Conservation (phyloP, 2,888 invertebrate genomes). For the Lasioglossum vierecki region DNA sequence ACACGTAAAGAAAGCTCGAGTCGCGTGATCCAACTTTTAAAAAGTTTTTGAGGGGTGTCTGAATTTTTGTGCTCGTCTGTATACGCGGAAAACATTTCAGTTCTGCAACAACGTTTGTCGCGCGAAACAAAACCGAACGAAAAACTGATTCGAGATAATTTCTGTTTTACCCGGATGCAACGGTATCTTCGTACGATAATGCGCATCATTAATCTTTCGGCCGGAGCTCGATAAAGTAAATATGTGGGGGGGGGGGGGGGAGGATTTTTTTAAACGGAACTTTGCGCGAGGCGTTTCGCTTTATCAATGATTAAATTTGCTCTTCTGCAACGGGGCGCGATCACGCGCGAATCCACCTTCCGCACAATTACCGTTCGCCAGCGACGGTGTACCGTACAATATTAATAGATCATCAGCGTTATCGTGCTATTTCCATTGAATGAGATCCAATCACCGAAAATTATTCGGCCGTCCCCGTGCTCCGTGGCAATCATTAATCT, state of each 20-base stretch:
- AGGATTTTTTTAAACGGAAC: too few relatives aligned
- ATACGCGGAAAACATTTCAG: background rate
- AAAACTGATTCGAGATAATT: background rate
- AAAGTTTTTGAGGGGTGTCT: background rate
- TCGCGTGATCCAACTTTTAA: background rate
- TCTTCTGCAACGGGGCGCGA: slow-evolving; percentile 1
- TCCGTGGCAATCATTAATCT: slow-evolving; percentile 53
- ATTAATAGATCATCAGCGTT: slow-evolving; percentile 50
- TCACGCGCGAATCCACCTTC: slow-evolving; percentile 32
- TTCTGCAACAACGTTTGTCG: background rate
- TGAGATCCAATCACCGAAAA: slow-evolving; percentile 48
- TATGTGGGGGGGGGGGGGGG: background rate
- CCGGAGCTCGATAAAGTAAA: background rate
- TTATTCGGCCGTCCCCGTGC: slow-evolving; percentile 38
- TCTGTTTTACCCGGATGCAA: background rate
- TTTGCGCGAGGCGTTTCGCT: background rate
- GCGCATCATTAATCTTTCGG: background rate
- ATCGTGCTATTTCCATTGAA: slow-evolving; percentile 44
- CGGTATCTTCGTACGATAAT: background rate
- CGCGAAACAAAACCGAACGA: background rate
- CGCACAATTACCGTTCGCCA: slow-evolving; percentile 26
- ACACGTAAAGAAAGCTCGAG: background rate
- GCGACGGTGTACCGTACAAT: slow-evolving; percentile 27
- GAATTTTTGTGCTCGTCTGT: background rate
- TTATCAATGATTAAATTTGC: slow-evolving; percentile 9